Base-by-base conservation (phyloP, 2,113 vertebrate genomes). In the Dermatemys mawii region DNA sequence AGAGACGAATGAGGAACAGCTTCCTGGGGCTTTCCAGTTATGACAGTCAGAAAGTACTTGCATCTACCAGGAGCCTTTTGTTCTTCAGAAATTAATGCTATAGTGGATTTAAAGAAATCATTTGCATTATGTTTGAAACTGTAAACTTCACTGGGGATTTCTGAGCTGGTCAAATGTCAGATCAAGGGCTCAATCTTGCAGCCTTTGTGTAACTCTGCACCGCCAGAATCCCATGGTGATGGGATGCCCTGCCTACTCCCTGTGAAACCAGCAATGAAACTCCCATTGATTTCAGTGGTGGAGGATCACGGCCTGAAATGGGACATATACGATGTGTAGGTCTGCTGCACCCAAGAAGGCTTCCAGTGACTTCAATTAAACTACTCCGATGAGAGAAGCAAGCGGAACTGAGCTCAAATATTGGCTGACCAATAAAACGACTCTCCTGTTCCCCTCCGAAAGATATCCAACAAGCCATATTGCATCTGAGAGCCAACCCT, bases 1-100 rank as follows among this genome's bases (percentile, higher is more conserved):
- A 95, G 86, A 95, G 70, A 92, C 91, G 91, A 96, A 97, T 93
- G 96, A 96, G 96, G 97, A 97, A 97, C 96, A 81, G 88, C 44
- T 91, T 67, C 46, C 46, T 53, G 96, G 96, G 94, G 90, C 92
- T 97, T 97, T 96, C 96, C 97, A 96, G 93, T 86, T 93, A 89
- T 89, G 84, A 54, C 57, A 4, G 41, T 46, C 83, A 49, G 50
- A 85, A 90, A 60, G 41, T 16, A 3, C 38, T 49, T 49, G 1
- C 6, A 1, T 29, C 81, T 76, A 51, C 3, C 48, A 21, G 60
- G 60, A 35, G 19, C 8, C 17, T 22, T 70, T 19, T 70, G n/a
- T 70, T 70, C 63, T 70, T 70, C 63, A 70, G 63, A 70, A 70
- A 70, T 38, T 38, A 70, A 70, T 38, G n/a, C 63, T 9, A 70